A percentile compares a stretch with the other conserved stretches of the same genome.
Conservation (phyloP, 2,888 invertebrate species). For the Yponomeuta evonymella region DNA sequence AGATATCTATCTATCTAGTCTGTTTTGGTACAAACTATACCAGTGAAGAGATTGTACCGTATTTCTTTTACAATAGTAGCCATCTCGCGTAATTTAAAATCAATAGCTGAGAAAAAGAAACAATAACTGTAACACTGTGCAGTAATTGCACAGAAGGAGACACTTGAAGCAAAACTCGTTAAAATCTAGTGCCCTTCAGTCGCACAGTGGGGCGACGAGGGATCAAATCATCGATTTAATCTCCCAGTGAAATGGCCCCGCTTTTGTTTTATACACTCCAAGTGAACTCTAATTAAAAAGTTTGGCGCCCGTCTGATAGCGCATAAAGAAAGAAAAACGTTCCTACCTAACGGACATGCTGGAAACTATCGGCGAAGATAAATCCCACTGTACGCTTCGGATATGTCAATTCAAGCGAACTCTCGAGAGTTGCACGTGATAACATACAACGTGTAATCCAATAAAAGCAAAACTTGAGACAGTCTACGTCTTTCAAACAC, state of each 20-base stretch:
- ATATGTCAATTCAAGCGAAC: neutral
- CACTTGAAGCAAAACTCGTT: constrained; percentile 59
- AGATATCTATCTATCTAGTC: no score
- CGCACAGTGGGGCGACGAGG: constrained; percentile 25
- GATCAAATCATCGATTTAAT: constrained; percentile 30
- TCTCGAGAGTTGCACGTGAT: no score
- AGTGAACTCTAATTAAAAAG: constrained; percentile 13
- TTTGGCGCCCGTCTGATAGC: neutral
- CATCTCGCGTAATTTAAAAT: neutral
- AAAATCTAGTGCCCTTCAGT: constrained; percentile 55
- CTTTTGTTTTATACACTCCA: constrained; percentile 3
- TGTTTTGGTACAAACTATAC: no score
- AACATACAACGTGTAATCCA: no score
- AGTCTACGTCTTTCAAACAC: no score
- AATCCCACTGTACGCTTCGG: neutral
- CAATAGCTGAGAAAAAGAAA: constrained; percentile 25
- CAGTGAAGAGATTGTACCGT: no score
- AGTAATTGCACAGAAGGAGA: constrained; percentile 41
- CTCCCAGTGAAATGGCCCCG: constrained; percentile 6
- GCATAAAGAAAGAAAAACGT: neutral
- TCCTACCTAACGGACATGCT: neutral
- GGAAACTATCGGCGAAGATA: neutral
- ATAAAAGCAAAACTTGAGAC: no score
- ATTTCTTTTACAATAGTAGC: no score
- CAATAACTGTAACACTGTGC: constrained; percentile 28